Evolutionary conservation across 2,888 invertebrate species (phyloP), one percentile per base, ranked within the genome.

Genomic region (Liodrosophila aerea): DNA sequence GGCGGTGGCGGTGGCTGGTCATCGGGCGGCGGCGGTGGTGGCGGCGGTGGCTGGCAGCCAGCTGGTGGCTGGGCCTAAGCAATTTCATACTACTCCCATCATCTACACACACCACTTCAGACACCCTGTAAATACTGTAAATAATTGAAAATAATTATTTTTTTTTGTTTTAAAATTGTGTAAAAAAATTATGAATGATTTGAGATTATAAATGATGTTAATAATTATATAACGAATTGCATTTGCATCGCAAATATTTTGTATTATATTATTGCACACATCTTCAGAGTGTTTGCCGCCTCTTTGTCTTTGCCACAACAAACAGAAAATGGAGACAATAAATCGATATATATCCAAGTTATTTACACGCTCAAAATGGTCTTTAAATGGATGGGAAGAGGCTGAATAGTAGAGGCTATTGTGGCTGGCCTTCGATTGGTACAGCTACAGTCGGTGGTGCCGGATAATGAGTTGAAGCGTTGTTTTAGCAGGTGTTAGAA

Each of bases 31-130:
- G 83, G 68, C 1, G 68, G 68, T n/a, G 74, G 74, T 2, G 68
- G 68, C 3, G 77, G 84, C 1, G 76, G 83, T 5, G 86, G 84
- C 8, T 85, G 86, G 85, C 84, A 83, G 30, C 85, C 86, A 29
- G 66, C 85, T 41, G 81, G 86, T 1, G 87, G 86, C n/a, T 88
- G 87, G 88, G 88, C 86, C 52, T 88, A 72, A 72, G 8, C 40
- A 11, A 7, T 22, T 12, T n/a, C 11, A 34, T 7, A 7, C 12
- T 7, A 3, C 2, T 4, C 2, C 36, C 15, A 36, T 15, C 1
- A 2, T 11, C 33, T 11, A 12, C 11, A 11, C 15, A 8, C n/a
- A 27, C 44, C 1, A n/a, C n/a, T n/a, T n/a, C n/a, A 1, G 5
- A 46, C 13, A 54, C 49, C 44, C 65, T 83, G 70, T 70, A 85